A percentile compares a stretch with the other conserved stretches of the same genome.
Conservation (phyloP, 1,140 invertebrate genomes). For the Camponotus vicinus region DNA sequence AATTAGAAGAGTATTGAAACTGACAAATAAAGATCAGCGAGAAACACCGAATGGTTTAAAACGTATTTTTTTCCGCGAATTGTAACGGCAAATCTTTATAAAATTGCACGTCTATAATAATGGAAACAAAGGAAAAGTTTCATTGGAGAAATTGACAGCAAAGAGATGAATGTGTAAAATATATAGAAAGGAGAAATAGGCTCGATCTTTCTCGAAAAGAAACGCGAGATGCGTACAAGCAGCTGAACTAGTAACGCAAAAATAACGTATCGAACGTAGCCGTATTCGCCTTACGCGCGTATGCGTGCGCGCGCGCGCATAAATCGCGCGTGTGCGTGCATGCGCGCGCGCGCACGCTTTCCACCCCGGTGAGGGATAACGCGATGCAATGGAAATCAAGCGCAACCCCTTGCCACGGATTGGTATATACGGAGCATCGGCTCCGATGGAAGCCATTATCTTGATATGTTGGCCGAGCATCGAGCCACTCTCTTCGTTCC, state of each 20-base stretch:
- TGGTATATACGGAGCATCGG: slow-evolving; percentile 74
- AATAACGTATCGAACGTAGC: slow-evolving; percentile 56
- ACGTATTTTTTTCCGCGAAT: not conserved
- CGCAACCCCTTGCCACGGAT: slow-evolving; percentile 77
- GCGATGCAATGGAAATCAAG: slow-evolving; percentile 80
- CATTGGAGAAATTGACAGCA: slow-evolving; percentile 5
- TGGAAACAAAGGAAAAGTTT: slow-evolving; percentile 23
- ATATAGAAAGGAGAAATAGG: not conserved
- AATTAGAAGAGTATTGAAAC: not conserved
- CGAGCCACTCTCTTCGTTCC: slow-evolving; percentile 73
- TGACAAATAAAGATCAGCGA: not conserved
- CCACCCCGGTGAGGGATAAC: slow-evolving; percentile 69
- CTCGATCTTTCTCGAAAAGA: slow-evolving; percentile 28
- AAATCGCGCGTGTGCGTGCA: not conserved
- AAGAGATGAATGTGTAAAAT: slow-evolving; percentile 36
- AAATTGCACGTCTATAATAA: slow-evolving; percentile 28
- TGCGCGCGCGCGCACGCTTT: slow-evolving; percentile 20
- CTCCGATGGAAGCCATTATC: slow-evolving; percentile 77
- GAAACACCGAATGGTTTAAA: not conserved
- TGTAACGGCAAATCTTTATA: slow-evolving; percentile 4
- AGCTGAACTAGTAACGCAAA: slow-evolving; percentile 53
- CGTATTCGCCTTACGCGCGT: not conserved
- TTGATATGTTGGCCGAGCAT: slow-evolving; percentile 77
- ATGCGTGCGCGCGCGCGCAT: not conserved
- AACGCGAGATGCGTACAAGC: slow-evolving; percentile 30